A percentile compares a stretch with the other conserved stretches of the same genome.
phyloP scores from a whole-genome alignment of 2,797 vertebrate genomes.

The Spondyliosoma cantharus region DNA sequence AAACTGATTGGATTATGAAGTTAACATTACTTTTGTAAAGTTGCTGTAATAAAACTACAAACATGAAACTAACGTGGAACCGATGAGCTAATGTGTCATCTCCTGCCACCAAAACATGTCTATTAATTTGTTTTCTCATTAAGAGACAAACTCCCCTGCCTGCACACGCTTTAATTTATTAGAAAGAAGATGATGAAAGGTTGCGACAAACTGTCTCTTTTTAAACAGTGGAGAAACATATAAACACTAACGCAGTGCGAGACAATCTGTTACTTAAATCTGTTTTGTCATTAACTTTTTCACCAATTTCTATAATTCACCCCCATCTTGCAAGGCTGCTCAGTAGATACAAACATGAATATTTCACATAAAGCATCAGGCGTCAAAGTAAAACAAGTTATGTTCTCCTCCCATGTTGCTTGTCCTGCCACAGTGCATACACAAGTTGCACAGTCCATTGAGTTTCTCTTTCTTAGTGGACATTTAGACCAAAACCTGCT shows the following conservation, averaged over 20 bases:
- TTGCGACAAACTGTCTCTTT: neutral
- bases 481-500: neutral
- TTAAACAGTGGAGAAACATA: neutral
- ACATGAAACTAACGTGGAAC: too few species aligned
- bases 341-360: neutral
- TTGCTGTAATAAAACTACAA: too few species aligned
- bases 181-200: neutral
- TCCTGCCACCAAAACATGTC: too few species aligned
- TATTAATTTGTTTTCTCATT: neutral
- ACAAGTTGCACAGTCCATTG: too few species aligned
- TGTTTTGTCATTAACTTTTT: neutral
- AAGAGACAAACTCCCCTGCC: neutral
- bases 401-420: too few species aligned
- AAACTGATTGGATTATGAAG: too few species aligned
- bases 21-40: too few species aligned
- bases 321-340: neutral
- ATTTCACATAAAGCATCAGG: too few species aligned
- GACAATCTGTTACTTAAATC: slow-evolving; percentile 2
- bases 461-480: too few species aligned
- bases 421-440: too few species aligned
- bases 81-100: too few species aligned
- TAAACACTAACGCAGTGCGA: neutral
- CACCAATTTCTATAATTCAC: neutral
- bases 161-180: neutral
- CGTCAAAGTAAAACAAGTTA: too few species aligned